Percentiles rank a stretch among this genome's conserved stretches.
Evolutionary conservation across 30 jellyfish, hydroid and myxozoan species (phyloP).

Genomic region (Aurelia aurita): DNA sequence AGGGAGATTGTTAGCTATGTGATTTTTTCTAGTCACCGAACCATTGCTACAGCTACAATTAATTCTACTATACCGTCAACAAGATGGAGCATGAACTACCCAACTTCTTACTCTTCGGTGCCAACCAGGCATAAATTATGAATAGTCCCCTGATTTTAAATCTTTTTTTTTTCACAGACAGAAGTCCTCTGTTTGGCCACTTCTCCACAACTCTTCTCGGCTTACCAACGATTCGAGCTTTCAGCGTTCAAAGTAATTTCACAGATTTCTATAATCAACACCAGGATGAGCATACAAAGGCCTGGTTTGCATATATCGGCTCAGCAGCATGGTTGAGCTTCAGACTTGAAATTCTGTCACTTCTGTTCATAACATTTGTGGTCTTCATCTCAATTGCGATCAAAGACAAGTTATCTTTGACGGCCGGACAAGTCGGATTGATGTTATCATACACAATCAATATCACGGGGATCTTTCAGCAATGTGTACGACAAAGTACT

Average conservation of each 20-base stretch:
- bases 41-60: too few species aligned
- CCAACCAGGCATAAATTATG: too few species aligned
- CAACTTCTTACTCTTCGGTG: too few species aligned
- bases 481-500: slow-evolving; percentile 84
- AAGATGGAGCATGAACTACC: too few species aligned
- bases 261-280: slow-evolving; percentile 57
- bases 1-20: too few species aligned
- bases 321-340: slow-evolving; percentile 83
- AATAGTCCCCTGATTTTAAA: too few species aligned
- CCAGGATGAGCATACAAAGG: slow-evolving; percentile 90
- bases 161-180: slow-evolving; percentile 34
- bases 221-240: slow-evolving; percentile 93
- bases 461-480: slow-evolving; percentile 80
- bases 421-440: slow-evolving; percentile 87
- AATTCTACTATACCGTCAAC: too few species aligned
- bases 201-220: slow-evolving; percentile 95
- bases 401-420: slow-evolving; percentile 47
- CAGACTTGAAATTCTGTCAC: slow-evolving; percentile 71
- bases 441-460: slow-evolving; percentile 83
- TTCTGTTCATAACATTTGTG: slow-evolving; percentile 62
- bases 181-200: slow-evolving; percentile 96
- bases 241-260: slow-evolving; percentile 77
- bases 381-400: slow-evolving; percentile 70
- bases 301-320: slow-evolving; percentile 80
- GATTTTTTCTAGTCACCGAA: too few species aligned